phyloP scores from a whole-genome alignment of 1,140 invertebrate species.

The Streblospio benedicti region DNA sequence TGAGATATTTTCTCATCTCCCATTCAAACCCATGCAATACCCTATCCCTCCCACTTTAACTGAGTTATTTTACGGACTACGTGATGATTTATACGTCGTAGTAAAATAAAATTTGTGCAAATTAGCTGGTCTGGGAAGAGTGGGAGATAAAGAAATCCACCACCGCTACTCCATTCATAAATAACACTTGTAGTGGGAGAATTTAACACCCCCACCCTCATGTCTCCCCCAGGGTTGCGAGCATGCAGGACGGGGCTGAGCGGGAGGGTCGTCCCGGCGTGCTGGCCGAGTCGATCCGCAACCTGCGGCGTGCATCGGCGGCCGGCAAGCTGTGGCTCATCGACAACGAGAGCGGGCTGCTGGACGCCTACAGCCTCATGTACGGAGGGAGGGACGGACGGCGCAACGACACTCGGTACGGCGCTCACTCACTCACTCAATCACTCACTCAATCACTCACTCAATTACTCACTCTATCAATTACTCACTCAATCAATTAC shows the following conservation, averaged over 20 bases:
- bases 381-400: conserved; percentile 24
- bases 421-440: conserved; percentile 18
- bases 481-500: conserved; percentile 21
- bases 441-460: conserved; percentile 21
- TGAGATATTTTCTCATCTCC: too few species aligned
- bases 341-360: conserved; percentile 48
- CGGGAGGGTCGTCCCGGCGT: conserved; percentile 38
- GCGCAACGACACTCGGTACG: background rate
- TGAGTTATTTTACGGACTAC: too few species aligned
- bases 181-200: too few species aligned
- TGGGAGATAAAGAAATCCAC: background rate
- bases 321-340: conserved; percentile 45
- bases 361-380: conserved; percentile 45
- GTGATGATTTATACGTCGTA: too few species aligned
- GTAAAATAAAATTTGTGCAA: too few species aligned
- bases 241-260: conserved; percentile 47
- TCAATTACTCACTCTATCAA: conserved; percentile 21
- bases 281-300: conserved; percentile 44
- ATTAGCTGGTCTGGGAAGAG: too few species aligned
- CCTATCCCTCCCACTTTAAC: too few species aligned
- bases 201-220: background rate
- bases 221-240: conserved; percentile 37
- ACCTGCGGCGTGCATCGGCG: conserved; percentile 36
- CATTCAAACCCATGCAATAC: too few species aligned
- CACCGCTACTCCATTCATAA: too few species aligned